Percentiles rank a stretch among this genome's conserved stretches.
Evolutionary conservation across 2,888 invertebrate genomes (phyloP).

Genomic region (Hyposoter dolosus): DNA sequence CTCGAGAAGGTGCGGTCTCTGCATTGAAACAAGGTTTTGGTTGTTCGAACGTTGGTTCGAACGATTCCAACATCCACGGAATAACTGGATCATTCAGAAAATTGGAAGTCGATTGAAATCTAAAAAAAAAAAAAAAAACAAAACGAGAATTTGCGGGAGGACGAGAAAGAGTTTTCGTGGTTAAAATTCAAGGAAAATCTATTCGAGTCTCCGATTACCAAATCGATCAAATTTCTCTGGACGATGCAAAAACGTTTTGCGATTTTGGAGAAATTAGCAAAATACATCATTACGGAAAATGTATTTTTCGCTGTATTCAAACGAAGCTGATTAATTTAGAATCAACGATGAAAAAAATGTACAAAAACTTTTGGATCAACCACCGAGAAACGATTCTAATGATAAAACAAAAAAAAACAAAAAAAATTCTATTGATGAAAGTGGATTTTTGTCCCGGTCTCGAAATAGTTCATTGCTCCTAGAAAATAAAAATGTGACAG

Average conservation of each 20-base stretch:
- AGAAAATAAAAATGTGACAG: neutral
- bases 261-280: neutral
- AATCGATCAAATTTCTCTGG: neutral
- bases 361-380: neutral
- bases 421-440: neutral
- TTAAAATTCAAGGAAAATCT: neutral
- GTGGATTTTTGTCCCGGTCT: neutral
- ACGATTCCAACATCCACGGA: slow-evolving; percentile 88
- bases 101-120: slow-evolving; percentile 90
- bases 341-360: neutral
- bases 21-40: slow-evolving; percentile 88
- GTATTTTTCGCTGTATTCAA: neutral
- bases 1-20: slow-evolving; percentile 91
- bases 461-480: neutral
- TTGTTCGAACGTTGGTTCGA: slow-evolving; percentile 87
- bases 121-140: neutral
- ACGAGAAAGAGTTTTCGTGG: neutral
- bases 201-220: neutral
- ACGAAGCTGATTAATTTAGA: neutral
- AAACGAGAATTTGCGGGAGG: neutral
- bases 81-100: slow-evolving; percentile 92
- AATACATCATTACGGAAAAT: neutral
- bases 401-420: neutral
- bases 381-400: neutral
- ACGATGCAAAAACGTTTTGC: neutral